Conservation (phyloP, 2,888 invertebrate genomes). For the Helleia helle region DNA sequence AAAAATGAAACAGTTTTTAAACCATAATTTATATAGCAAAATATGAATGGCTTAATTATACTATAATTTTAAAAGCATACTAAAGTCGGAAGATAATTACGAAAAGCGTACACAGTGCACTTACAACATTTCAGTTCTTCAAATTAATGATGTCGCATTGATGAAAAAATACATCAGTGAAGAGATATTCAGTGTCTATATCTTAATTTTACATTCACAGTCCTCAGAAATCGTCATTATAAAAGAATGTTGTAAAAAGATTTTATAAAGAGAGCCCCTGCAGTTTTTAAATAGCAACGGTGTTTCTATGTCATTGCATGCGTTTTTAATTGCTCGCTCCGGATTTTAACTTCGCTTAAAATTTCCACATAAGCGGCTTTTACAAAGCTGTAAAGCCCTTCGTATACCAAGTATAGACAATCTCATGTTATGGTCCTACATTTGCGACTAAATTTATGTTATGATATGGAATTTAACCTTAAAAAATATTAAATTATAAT, state of each 20-base stretch:
- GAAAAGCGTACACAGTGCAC: neutral
- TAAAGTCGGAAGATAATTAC: neutral
- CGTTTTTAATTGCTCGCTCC: constrained; percentile 7
- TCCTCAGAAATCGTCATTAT: neutral
- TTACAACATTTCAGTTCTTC: constrained; percentile 1
- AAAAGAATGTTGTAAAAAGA: neutral
- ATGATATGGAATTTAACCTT: no score
- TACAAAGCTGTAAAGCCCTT: constrained; percentile 1
- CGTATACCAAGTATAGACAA: neutral
- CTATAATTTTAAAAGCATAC: neutral
- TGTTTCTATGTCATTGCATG: constrained; percentile 5
- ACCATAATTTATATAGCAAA: neutral
- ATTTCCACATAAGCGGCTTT: constrained; percentile 8
- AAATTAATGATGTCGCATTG: constrained; percentile 9
- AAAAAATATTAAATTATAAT: no score
- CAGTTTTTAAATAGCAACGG: constrained; percentile 10
- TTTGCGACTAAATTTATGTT: no score
- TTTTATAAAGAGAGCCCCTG: constrained; percentile 6
- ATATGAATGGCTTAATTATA: constrained; percentile 1
- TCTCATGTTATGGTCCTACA: neutral
- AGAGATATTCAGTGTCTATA: neutral
- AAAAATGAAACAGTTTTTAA: no score
- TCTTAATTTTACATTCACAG: constrained; percentile 6
- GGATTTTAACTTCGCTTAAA: constrained; percentile 6
- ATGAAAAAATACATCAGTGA: neutral